phyloP scores from a whole-genome alignment of 2,797 vertebrate genomes.

The Malurus leucopterus region DNA sequence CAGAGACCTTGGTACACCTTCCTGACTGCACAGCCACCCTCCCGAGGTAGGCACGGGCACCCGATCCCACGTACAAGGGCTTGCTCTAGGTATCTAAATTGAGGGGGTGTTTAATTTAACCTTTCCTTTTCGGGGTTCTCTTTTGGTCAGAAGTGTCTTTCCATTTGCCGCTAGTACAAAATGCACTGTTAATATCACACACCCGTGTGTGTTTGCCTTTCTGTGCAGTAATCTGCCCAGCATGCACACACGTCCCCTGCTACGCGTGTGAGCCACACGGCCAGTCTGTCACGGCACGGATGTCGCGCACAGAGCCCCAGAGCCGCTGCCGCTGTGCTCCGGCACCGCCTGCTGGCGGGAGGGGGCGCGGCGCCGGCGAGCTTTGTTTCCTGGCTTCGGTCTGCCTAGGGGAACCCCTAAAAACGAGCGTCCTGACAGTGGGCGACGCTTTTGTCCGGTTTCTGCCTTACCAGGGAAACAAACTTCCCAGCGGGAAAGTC shows the following conservation, averaged over 20 bases:
- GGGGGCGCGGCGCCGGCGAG: not conserved
- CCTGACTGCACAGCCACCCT: not conserved
- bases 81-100: rapidly evolving
- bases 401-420: rapidly evolving
- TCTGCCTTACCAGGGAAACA: not conserved
- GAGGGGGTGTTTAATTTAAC: rapidly evolving
- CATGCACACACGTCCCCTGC: rapidly evolving
- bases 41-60: rapidly evolving
- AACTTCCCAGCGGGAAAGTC: not conserved
- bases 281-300: rapidly evolving
- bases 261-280: rapidly evolving
- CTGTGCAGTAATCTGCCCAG: rapidly evolving
- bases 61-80: not conserved
- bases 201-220: rapidly evolving
- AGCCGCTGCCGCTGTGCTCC: not conserved
- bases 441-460: not conserved
- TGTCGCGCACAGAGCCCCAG: not conserved
- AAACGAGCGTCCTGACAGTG: rapidly evolving
- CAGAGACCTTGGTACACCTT: not conserved
- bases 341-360: constrained; percentile 40
- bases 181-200: rapidly evolving
- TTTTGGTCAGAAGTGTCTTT: not conserved
- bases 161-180: not conserved
- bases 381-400: rapidly evolving
- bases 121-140: not conserved